Base-by-base conservation (phyloP, 2,888 invertebrate species). In the Coenonympha glycerion region DNA sequence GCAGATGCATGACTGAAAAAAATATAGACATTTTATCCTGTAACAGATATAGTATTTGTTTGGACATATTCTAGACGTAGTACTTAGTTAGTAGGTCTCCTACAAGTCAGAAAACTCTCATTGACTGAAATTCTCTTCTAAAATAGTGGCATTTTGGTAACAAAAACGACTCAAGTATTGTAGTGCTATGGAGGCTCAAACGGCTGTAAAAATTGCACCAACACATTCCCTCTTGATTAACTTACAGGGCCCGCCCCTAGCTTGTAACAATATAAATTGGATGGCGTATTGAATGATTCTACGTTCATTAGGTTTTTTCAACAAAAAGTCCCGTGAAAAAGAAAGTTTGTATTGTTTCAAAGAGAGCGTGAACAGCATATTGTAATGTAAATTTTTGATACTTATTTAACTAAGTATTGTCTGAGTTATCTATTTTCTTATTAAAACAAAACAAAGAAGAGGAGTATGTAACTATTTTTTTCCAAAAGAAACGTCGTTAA, bases 201-300 rank as follows among this genome's bases (percentile, higher is more conserved):
- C 74, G 63, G 76, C 70, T 63, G 69, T 73, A 76, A 77, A 78
- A 81, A 81, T 79, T 79, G 71, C 61, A 64, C 68, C 64, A 74
- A 79, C 74, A 76, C 70, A 71, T 66, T 60, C 71, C 65, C 73
- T 65, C 71, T 80, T 81, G 79, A 82, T 82, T 82, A 82, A 78
- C 73, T 75, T 74, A 39, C 22, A 36, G 9, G 16, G 24, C 39
- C 39, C 22, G 39, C 39, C 39, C 37, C 24, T 39, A 39, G 15
- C 39, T 39, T 9, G 39, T 39, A 39, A 39, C 39, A 39, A 39
- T 39, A 39, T 39, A 39, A 39, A 39, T 39, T 39, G 39, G 39
- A 24, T 13, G 37, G 37, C 9, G 24, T 22, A 39, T 39, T 37
- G 22, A 22, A 22, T 37, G 24, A 37, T 37, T 37, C 15, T 3